Conservation (phyloP, 1,140 invertebrate species). For the Chrysomallon squamiferum region DNA sequence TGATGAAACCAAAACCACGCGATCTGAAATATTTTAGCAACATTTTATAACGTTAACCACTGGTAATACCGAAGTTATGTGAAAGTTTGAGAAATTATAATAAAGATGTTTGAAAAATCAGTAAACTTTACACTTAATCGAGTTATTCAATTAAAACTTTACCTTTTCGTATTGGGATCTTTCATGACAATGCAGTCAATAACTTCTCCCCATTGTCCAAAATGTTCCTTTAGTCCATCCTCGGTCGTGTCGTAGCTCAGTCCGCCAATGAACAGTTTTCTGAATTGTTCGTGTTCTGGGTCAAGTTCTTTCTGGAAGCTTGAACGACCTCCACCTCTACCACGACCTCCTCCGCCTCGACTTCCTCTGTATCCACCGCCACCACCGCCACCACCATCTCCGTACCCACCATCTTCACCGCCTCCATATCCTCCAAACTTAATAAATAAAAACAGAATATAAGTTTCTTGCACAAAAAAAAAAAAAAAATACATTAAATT, state of each 20-base stretch:
- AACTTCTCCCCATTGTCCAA: slow-evolving; percentile 96
- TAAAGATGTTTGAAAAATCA: too few relatives aligned
- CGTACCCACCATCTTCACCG: too few relatives aligned
- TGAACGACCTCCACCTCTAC: slow-evolving; percentile 17
- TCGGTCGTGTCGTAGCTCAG: slow-evolving; percentile 94
- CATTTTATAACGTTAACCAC: too few relatives aligned
- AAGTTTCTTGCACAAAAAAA: too few relatives aligned
- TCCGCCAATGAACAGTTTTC: slow-evolving; percentile 73
- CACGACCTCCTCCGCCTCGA: slow-evolving; percentile 11
- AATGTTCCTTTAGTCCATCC: slow-evolving; percentile 90
- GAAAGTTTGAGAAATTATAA: too few relatives aligned
- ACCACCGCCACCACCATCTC: slow-evolving; percentile 4
- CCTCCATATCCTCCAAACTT: too few relatives aligned
- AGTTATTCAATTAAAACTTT: too few relatives aligned
- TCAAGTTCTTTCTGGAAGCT: slow-evolving; percentile 21
- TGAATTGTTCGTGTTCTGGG: slow-evolving; percentile 46
- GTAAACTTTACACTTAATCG: too few relatives aligned
- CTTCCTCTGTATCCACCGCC: not conserved
- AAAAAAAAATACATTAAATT: too few relatives aligned
- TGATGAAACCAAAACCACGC: slow-evolving; percentile 96
- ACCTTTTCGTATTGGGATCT: slow-evolving; percentile 86
- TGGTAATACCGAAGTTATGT: too few relatives aligned
- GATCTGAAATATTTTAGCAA: slow-evolving; percentile 80
- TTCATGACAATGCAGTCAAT: slow-evolving; percentile 99
- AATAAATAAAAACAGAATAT: too few relatives aligned